Evolutionary conservation across 1,140 invertebrate genomes (phyloP).

Genomic region (Tenebrio molitor): DNA sequence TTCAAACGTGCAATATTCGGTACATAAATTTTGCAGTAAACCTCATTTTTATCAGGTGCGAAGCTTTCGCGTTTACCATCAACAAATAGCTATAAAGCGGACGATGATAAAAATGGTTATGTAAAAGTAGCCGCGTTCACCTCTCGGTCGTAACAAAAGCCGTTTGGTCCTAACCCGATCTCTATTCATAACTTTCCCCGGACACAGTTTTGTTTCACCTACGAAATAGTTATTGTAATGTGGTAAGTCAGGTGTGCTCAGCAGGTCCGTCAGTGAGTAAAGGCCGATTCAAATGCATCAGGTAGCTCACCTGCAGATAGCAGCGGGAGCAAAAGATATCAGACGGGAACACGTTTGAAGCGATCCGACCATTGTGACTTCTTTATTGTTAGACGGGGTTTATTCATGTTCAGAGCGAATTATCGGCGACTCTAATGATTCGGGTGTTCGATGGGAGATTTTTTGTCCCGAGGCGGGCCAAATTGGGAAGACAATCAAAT

Average conservation of each 20-base stretch:
- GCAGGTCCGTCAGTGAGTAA: background rate
- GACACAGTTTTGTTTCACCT: no score
- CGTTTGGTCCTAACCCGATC: no score
- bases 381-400: conserved; percentile 21
- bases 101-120: no score
- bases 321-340: conserved; percentile 20
- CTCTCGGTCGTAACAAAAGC: no score
- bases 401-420: background rate
- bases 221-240: conserved; percentile 1
- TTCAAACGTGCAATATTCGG: no score
- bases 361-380: conserved; percentile 23
- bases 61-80: no score
- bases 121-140: no score
- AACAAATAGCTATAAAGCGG: no score
- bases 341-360: conserved; percentile 7
- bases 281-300: conserved; percentile 6
- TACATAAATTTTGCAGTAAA: no score
- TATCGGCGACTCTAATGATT: background rate
- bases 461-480: background rate
- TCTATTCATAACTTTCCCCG: no score
- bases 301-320: conserved; percentile 31
- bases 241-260: conserved; percentile 25
- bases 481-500: no score
- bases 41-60: no score
- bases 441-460: background rate